These are phyloP conservation scores for Lamellibrachia columna DNA, from an alignment of 2,888 invertebrate species.

Conservation along the genomic window DNA sequence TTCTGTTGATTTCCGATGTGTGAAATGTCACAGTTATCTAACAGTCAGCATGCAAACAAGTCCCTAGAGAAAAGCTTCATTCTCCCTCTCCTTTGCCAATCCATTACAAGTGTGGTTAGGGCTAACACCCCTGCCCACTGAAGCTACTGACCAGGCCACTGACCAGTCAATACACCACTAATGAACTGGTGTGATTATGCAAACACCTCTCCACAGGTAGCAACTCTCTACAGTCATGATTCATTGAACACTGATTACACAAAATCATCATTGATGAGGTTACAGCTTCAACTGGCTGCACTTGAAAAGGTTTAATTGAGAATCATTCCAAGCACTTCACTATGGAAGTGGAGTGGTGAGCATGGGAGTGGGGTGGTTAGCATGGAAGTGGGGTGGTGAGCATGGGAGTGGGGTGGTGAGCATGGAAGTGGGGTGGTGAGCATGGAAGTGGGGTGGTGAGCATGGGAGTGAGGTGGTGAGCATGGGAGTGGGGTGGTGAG, in stretches of 20 bases:
- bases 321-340: background rate
- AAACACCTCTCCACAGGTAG: background rate
- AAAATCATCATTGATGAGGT: background rate
- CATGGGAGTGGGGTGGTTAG: too few species aligned
- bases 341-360: too few species aligned
- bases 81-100: background rate
- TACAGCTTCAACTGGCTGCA: background rate
- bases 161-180: background rate
- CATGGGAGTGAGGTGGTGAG: too few species aligned
- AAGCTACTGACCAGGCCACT: background rate
- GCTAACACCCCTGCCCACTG: background rate
- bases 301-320: background rate
- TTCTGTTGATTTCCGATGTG: background rate
- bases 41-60: background rate
- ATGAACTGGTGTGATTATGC: background rate
- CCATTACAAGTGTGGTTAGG: background rate
- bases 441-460: too few species aligned
- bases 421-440: too few species aligned
- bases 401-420: too few species aligned
- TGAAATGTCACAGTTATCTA: background rate
- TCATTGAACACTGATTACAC: constrained; percentile 11
- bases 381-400: too few species aligned
- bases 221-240: background rate
- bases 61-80: background rate
- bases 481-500: too few species aligned